A percentile compares a stretch with the other conserved stretches of the same genome.
phyloP scores from a whole-genome alignment of 2,113 vertebrate genomes.

The Proterorhinus semilunaris region DNA sequence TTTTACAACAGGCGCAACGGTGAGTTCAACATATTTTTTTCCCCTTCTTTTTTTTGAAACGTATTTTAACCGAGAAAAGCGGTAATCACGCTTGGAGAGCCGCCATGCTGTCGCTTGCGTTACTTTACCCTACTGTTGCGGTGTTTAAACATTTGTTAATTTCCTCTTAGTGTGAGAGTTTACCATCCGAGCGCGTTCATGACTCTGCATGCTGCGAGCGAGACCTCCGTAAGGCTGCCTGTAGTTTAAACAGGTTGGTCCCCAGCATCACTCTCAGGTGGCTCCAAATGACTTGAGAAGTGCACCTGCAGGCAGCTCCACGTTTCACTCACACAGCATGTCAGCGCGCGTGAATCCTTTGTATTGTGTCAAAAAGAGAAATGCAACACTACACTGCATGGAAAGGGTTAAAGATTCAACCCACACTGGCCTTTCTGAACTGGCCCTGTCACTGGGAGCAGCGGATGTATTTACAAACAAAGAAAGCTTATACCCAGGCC shows the following conservation, averaged over 20 bases:
- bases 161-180: constrained; percentile 24
- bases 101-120: constrained; percentile 16
- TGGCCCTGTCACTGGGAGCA: constrained; percentile 62
- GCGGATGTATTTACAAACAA: constrained; percentile 74
- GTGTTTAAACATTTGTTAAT: constrained; percentile 17
- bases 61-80: constrained; percentile 7
- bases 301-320: constrained; percentile 46
- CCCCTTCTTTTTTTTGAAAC: neutral
- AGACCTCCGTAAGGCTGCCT: constrained; percentile 25
- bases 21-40: constrained; percentile 46
- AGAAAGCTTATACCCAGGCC: constrained; percentile 69
- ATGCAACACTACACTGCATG: constrained; percentile 28
- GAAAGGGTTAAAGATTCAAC: constrained; percentile 55
- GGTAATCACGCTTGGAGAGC: constrained; percentile 19
- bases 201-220: constrained; percentile 19
- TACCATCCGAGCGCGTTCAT: constrained; percentile 16
- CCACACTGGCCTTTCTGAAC: constrained; percentile 52
- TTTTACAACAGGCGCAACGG: constrained; percentile 42
- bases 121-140: constrained; percentile 29
- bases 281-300: constrained; percentile 40
- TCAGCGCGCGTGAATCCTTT: constrained; percentile 24
- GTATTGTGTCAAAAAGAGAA: constrained; percentile 17
- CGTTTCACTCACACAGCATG: constrained; percentile 27
- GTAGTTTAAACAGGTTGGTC: constrained; percentile 55
- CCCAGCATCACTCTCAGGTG: constrained; percentile 49